Evolutionary conservation across 2,888 invertebrate genomes (phyloP).

Genomic region (Protophormia terraenovae): DNA sequence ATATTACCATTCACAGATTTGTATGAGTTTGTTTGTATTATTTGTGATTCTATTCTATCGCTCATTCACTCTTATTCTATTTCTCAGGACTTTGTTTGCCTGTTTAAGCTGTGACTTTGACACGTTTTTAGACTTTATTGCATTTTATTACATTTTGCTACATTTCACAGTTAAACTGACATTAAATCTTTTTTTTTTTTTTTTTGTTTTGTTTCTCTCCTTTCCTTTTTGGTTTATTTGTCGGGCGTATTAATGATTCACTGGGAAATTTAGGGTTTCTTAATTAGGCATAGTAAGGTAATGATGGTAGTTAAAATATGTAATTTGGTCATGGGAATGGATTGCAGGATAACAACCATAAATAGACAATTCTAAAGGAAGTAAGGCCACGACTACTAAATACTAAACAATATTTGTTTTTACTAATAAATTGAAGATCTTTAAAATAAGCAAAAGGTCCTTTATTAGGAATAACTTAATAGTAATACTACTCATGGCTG

Average conservation of each 20-base stretch:
- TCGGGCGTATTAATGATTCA: constrained; percentile 28
- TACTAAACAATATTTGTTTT: too few relatives aligned
- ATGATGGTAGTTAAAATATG: background rate
- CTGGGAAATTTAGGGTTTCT: constrained; percentile 42
- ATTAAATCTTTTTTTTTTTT: constrained; percentile 51
- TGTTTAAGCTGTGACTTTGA: constrained; percentile 78
- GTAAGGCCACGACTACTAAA: too few relatives aligned
- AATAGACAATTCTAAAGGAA: background rate
- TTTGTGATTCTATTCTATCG: background rate
- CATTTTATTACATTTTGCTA: constrained; percentile 77
- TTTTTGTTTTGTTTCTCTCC: background rate
- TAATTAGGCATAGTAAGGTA: constrained; percentile 38
- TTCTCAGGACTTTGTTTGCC: constrained; percentile 62
- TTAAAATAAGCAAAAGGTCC: too few relatives aligned
- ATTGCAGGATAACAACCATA: background rate
- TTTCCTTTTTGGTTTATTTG: constrained; percentile 11
- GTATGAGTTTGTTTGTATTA: constrained; percentile 13
- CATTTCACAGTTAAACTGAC: constrained; percentile 68
- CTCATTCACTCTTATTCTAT: too few relatives aligned
- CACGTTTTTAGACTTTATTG: constrained; percentile 79
- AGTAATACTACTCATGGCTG: too few relatives aligned
- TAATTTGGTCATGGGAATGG: constrained; percentile 45
- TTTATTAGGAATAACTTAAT: too few relatives aligned
- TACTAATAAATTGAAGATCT: too few relatives aligned
- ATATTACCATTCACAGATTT: background rate